Evolutionary conservation across 2,797 vertebrate genomes (phyloP), one percentile per base, ranked within the genome.

Genomic region (Telmatherina bonti): DNA sequence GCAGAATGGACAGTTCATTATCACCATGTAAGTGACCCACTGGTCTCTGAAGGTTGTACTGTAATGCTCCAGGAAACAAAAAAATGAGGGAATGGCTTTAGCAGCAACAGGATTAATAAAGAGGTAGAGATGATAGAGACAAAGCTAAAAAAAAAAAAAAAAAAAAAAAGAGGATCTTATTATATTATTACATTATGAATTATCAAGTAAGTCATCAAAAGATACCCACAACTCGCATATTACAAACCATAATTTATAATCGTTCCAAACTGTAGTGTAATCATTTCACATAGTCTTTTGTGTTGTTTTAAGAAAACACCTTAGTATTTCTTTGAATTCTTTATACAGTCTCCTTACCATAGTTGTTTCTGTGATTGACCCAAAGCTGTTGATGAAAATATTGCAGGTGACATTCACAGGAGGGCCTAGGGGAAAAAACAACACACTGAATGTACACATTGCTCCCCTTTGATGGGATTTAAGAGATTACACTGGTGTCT

Each of bases 361-460:
- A 43, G 97, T 97, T 5, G 96, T 97, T 93, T 98, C 96, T 0
- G 96, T 98, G 89, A 98, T 95, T 0, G 97, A 98, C 74, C 96
- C 94, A 16, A 98, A 98, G 86, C 96, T 97, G 93, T 98, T 98
- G 94, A 98, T 97, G 89, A 98, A 97, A 91, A 98, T 97, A 92
- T 97, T 97, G 92, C 96, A 97, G 22, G 97, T 97, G 93, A 98
- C 96, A 60, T 97, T 98, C 92, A 98, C 96, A 0, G 97, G 94
- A 1, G 95, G 96, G 57, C 97, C 96, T 98, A 91, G 67, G 65
- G 58, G 70, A 72, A 74, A 70, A 76, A 83, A 74, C 57, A 83
- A 75, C n/a, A 76, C 47, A 62, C 20, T 59, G 5, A 70, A 74
- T 54, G 47, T 22, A 74, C 53, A 87, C n/a, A 72, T 57, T 4